Evolutionary conservation across 2,797 vertebrate genomes (phyloP), one percentile per base, ranked within the genome.

Genomic region (Echiichthys vipera): DNA sequence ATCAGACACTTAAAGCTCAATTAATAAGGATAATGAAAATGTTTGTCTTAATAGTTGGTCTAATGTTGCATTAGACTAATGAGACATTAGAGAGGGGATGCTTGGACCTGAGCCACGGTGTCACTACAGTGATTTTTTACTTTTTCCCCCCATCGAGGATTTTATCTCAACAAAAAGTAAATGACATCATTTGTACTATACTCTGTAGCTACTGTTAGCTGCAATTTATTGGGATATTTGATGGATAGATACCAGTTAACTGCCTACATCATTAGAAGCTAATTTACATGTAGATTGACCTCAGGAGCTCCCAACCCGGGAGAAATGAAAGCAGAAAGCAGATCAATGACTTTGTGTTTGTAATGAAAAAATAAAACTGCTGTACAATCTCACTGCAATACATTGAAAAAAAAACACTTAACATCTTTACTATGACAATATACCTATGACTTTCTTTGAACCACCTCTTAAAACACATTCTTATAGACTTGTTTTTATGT

Each of bases 21-120:
- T 89, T 87, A 87, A 64, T 68, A 74, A 81, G 27, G 71, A 80
- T 67, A 79, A 80, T 62, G 72, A 56, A 58, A 50, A 54, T 54
- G 29, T 20, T 15, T 36, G 24, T 58, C 76, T 84, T 78, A 89
- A 81, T 81, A 88, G 65, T 39, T n/a, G 67, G 59, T 65, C 62
- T 84, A 80, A 88, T 74, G 75, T 71, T 62, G 58, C 56, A 77
- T 87, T 74, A 77, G 55, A 53, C 74, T 86, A 80, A 85, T 77
- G 78, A 74, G 61, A 81, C 74, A 77, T 70, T 55, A 64, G 64
- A 76, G 49, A 73, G 61, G 17, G 74, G 45, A 72, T 49, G 50
- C 29, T 54, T 66, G 45, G 58, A 65, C 70, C 29, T 74, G 4
- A 63, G 58, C 64, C 67, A 63, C 54, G 5, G 17, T 27, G 50